Evolutionary conservation across 2,888 invertebrate genomes (phyloP), one percentile per base, ranked within the genome.

Genomic region (Hyposoter didymator): DNA sequence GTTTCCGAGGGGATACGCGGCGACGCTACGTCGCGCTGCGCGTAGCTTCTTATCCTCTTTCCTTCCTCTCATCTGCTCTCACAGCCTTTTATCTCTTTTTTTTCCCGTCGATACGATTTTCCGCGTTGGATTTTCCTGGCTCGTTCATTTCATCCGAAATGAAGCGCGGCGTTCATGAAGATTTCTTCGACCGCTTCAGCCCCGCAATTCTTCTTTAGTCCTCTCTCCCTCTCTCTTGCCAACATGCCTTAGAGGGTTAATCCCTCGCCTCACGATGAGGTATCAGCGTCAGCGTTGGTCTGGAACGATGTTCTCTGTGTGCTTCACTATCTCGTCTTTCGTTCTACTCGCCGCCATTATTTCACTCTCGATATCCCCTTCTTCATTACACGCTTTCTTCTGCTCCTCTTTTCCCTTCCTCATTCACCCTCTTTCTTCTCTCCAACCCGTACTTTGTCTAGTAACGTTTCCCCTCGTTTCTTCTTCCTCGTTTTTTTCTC

Each of bases 381-480:
- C 75, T 78, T 84, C 84, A 84, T 82, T 84, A 82, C 76, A 83
- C 82, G 35, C 19, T n/a, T 59, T 47, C 62, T 64, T 78, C 10
- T 47, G 73, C 35, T 59, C 52, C 67, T 59, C 10, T 43, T 52
- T 14, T 45, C 39, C 66, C 74, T 47, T 64, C 67, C 49, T 64
- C 64, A 43, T 28, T 76, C 49, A n/a, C 22, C 62, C 43, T 84
- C 47, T 35, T 47, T 14, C 59, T 49, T 73, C 28, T 64, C 66
- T 67, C 64, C 6, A 59, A 19, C 35, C 3, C 49, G 43, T 45
- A 70, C 70, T 76, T 80, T 76, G 32, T 84, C 70, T 73, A 73
- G 59, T 45, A 64, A 35, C 59, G 52, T 70, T 75, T 69, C 67
- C 70, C 74, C 12, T 55, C 47, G 55, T 74, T 49, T 45, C 49